A percentile compares a stretch with the other conserved stretches of the same genome.
These are phyloP conservation scores for Paralichthys olivaceus DNA, from an alignment of 2,113 vertebrate genomes.

Conservation along the genomic window DNA sequence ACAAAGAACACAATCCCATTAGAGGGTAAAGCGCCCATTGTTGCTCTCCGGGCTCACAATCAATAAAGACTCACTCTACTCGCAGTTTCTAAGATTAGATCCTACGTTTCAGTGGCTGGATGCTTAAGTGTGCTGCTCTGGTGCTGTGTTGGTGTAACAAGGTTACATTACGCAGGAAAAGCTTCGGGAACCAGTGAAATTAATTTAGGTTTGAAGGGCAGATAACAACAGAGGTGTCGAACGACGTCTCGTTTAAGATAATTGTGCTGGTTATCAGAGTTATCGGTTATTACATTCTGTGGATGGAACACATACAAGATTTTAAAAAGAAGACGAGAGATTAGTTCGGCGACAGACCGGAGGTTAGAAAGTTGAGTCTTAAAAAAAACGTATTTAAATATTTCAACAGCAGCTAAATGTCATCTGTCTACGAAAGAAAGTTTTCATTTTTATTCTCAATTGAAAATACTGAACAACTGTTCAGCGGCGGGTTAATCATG, in stretches of 20 bases:
- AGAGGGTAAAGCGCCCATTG: slow-evolving; percentile 62
- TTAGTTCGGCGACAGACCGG: too few species aligned
- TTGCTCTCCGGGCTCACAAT: slow-evolving; percentile 68
- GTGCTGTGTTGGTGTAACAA: slow-evolving; percentile 50
- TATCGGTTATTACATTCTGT: neutral
- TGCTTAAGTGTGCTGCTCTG: slow-evolving; percentile 50
- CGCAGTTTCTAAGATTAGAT: slow-evolving; percentile 71
- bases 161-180: slow-evolving; percentile 51
- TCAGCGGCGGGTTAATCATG: too few species aligned
- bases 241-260: slow-evolving; percentile 40
- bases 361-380: neutral
- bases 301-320: neutral
- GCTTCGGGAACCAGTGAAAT: slow-evolving; percentile 31
- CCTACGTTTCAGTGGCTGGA: slow-evolving; percentile 60
- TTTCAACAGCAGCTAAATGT: neutral
- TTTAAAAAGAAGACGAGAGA: neutral
- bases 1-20: slow-evolving; percentile 79
- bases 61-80: slow-evolving; percentile 72
- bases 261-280: slow-evolving; percentile 30
- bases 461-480: too few species aligned
- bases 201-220: slow-evolving; percentile 52
- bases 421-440: too few species aligned
- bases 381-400: neutral
- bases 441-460: too few species aligned
- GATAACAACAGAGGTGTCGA: slow-evolving; percentile 48